Evolutionary conservation across 1,140 invertebrate genomes (phyloP), one percentile per base, ranked within the genome.

Genomic region (Oncopodura yosiiana): DNA sequence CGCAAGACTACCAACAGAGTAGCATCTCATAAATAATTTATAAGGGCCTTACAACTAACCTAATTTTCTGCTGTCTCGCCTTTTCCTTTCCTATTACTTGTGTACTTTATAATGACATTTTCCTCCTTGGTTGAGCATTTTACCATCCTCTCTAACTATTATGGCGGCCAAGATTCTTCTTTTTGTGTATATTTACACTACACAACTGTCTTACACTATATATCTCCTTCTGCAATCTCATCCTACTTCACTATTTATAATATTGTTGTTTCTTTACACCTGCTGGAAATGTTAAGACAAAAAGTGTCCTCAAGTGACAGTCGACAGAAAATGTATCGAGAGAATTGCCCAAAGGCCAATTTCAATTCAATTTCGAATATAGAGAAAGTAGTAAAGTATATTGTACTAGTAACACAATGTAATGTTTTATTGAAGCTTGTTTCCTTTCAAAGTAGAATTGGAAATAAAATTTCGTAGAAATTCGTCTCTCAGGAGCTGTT

Each of bases 1-100:
- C n/a, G n/a, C n/a, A n/a, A n/a, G n/a, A n/a, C n/a, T n/a, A n/a
- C n/a, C n/a, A n/a, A n/a, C n/a, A n/a, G n/a, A n/a, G n/a, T n/a
- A n/a, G n/a, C n/a, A n/a, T 51, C 54, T 56, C 54, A 56, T 56
- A 56, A 56, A 56, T 56, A 50, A 56, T 56, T 56, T 48, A 56
- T 41, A 56, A 56, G 54, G 41, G 50, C 46, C 54, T 50, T n/a
- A n/a, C n/a, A 45, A 56, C 46, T 56, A 56, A 56, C 54, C 54
- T 56, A 56, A 56, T 56, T 56, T 56, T 56, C 54, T 56, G 48
- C 48, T 56, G 54, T 56, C 54, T 56, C 54, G 54, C 46, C 39
- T 56, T 48, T 56, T 56, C 54, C 48, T 56, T 49, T 34, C 48
- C 48, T 48, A 56, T 56, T 56, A 56, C 46, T 37, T 34, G 29